Percentiles rank a stretch among this genome's conserved stretches.
phyloP scores from a whole-genome alignment of 1,140 invertebrate genomes.

The Nylanderia fulva region DNA sequence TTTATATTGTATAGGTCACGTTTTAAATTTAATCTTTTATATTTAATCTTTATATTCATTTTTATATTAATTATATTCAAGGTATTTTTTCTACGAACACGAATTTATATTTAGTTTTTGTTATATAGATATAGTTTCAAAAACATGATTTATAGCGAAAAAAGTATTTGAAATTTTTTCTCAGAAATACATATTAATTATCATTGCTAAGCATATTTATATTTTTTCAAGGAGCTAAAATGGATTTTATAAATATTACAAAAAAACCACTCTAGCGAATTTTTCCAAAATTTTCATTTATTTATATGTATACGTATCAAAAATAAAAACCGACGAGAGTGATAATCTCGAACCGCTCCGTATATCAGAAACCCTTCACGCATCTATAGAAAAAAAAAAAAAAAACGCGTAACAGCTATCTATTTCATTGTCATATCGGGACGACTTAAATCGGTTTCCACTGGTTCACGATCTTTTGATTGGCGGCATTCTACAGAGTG shows the following conservation, averaged over 20 bases:
- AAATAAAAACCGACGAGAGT: not conserved
- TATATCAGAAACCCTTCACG: not conserved
- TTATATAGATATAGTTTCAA: not conserved
- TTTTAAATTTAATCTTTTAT: not conserved
- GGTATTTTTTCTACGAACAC: not conserved
- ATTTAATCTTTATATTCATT: not conserved
- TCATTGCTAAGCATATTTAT: not conserved
- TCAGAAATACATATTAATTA: not conserved
- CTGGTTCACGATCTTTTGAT: conserved; percentile 72
- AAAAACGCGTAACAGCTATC: conserved; percentile 63
- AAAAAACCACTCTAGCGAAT: not conserved
- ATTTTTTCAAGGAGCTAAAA: not conserved
- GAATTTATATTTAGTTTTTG: not conserved
- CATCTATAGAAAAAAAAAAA: conserved; percentile 10
- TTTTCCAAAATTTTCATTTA: conserved; percentile 6
- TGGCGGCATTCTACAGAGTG: conserved; percentile 73
- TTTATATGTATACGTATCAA: not conserved
- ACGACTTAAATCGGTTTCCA: conserved; percentile 67
- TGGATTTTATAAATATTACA: not conserved
- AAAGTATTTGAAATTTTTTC: not conserved
- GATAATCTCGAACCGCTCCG: not conserved
- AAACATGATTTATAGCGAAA: not conserved
- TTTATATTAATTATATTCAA: too few species aligned
- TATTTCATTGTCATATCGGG: conserved; percentile 57
- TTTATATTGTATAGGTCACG: not conserved